These are phyloP conservation scores for Enteromius trimaculatus DNA, from an alignment of 2,797 vertebrate genomes.

Conservation along the genomic window DNA sequence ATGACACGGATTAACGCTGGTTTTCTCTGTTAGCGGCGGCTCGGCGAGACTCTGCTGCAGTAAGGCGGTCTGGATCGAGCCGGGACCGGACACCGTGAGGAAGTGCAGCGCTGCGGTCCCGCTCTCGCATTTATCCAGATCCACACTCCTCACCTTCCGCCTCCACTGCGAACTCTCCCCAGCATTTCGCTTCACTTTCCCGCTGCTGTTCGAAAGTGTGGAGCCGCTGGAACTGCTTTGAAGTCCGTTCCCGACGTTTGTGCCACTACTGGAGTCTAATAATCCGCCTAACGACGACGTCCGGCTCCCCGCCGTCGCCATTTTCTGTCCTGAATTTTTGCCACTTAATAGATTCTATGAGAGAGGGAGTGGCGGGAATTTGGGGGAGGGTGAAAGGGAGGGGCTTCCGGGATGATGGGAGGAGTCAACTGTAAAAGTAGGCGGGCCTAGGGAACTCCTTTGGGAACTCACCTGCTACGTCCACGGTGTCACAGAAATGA, in stretches of 20 bases:
- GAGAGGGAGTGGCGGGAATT: constrained; percentile 69
- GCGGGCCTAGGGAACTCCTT: background rate
- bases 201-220: constrained; percentile 60
- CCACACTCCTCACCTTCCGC: constrained; percentile 86
- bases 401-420: constrained; percentile 60
- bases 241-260: constrained; percentile 54
- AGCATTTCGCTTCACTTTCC: constrained; percentile 64
- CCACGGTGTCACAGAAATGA: background rate
- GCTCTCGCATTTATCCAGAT: constrained; percentile 78
- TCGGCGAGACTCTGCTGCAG: constrained; percentile 61
- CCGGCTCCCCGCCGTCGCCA: constrained; percentile 84
- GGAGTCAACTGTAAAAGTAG: constrained; percentile 27
- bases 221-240: constrained; percentile 54
- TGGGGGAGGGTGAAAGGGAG: constrained; percentile 64
- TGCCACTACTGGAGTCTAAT: constrained; percentile 66
- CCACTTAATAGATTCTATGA: constrained; percentile 70
- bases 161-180: constrained; percentile 81
- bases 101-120: constrained; percentile 68
- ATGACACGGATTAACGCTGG: constrained; percentile 55
- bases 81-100: constrained; percentile 68
- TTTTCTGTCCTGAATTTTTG: constrained; percentile 82
- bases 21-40: constrained; percentile 54
- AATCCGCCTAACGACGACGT: constrained; percentile 78
- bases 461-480: background rate
- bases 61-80: constrained; percentile 62